Conservation (phyloP, 2,113 vertebrate genomes). For the Dryoscopus gambensis region DNA sequence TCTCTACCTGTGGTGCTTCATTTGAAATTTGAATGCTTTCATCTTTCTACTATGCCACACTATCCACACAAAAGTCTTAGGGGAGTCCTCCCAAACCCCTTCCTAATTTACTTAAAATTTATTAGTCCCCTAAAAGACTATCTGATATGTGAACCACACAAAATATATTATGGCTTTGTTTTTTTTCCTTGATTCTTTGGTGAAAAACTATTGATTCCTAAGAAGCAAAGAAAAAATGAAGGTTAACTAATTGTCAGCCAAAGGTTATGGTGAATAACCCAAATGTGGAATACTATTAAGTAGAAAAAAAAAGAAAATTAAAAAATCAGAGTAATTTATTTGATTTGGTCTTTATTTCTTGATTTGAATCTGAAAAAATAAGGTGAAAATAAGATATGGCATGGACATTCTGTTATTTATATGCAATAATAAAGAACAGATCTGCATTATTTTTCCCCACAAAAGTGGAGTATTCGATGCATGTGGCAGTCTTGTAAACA, state of each 20-base stretch:
- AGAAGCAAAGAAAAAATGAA: not conserved
- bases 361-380: not conserved
- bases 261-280: not conserved
- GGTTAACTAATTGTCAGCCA: not conserved
- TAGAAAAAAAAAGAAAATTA: not conserved
- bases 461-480: not conserved
- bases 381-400: not conserved
- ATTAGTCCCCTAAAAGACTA: not conserved
- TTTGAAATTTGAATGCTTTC: slow-evolving; percentile 5
- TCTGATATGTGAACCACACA: not conserved
- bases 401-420: not conserved
- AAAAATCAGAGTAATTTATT: not conserved
- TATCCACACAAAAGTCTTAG: not conserved
- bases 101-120: slow-evolving; percentile 5
- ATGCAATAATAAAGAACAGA: not conserved
- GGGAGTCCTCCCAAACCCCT: not conserved
- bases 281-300: not conserved
- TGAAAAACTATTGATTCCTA: not conserved
- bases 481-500: not conserved
- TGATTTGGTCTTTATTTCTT: not conserved
- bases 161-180: not conserved
- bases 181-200: not conserved
- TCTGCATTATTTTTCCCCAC: not conserved
- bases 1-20: not conserved
- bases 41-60: not conserved